Evolutionary conservation across 2,888 invertebrate species (phyloP), one percentile per base, ranked within the genome.

Genomic region (Mechanitis mazaeus): DNA sequence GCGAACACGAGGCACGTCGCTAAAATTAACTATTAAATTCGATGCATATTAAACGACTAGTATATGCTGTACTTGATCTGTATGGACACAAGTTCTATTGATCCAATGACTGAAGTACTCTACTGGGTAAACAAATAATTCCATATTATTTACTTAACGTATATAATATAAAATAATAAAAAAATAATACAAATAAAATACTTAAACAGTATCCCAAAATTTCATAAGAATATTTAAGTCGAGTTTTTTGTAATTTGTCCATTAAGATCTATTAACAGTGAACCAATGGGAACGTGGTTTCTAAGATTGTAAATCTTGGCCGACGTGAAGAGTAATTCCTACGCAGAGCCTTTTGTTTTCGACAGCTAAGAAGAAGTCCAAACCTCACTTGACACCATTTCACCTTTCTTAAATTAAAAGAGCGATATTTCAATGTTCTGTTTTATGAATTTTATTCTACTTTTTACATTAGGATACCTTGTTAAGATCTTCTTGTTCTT

Each of bases 21-120:
- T 77, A 78, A 81, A 87, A 87, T 89, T 87, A 89, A 88, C 86
- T 89, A 88, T 89, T 89, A 88, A 89, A 88, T 86, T 89, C 89
- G 87, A 87, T 89, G 88, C 87, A 89, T 89, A 87, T 87, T 87
- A 87, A 84, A 87, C 83, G 85, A 87, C 80, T 47, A 47, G 50
- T 77, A 76, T 82, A 80, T 80, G 73, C 79, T 42, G 42, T 42
- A 42, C 42, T 42, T 42, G 42, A 42, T 42, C 42, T 42, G 42
- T 42, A 42, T 42, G 42, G 42, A 42, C 42, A 42, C 11, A 42
- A 42, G 42, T 42, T 42, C 42, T 42, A 42, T 42, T 42, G 3
- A 11, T 42, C 7, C 42, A 42, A 42, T 42, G 9, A 42, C 42
- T 11, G 7, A 6, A 6, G 38, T 38, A 42, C 9, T 9, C 9